A percentile compares a stretch with the other conserved stretches of the same genome.
These are phyloP conservation scores for Homalodisca vitripennis DNA, from an alignment of 1,140 invertebrate species.

Conservation along the genomic window DNA sequence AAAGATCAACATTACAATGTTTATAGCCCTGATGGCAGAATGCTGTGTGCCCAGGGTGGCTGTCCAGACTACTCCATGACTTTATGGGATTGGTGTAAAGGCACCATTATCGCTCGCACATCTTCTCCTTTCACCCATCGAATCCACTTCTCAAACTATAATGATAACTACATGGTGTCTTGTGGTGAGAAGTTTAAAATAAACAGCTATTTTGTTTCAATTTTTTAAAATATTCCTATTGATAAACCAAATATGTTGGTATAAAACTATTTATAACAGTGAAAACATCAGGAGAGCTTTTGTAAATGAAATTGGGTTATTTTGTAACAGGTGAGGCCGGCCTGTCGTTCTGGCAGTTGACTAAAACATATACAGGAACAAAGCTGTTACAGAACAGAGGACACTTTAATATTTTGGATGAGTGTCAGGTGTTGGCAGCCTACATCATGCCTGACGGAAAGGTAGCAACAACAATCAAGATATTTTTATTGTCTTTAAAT, in stretches of 20 bases:
- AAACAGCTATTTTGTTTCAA: too few species aligned
- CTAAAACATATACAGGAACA: constrained; percentile 80
- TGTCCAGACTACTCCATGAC: constrained; percentile 84
- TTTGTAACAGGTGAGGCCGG: constrained; percentile 57
- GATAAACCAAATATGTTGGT: too few species aligned
- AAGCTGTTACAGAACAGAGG: constrained; percentile 83
- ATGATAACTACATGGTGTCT: constrained; percentile 72
- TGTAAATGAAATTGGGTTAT: too few species aligned
- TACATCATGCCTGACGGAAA: constrained; percentile 80
- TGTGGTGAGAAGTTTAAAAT: constrained; percentile 53
- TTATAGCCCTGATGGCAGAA: constrained; percentile 69
- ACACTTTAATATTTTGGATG: constrained; percentile 84
- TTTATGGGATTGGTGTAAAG: constrained; percentile 82
- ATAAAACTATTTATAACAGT: too few species aligned
- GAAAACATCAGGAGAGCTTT: too few species aligned
- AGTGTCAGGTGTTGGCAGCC: constrained; percentile 80
- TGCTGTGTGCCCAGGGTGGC: constrained; percentile 79
- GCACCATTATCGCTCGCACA: constrained; percentile 72
- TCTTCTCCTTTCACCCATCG: constrained; percentile 74
- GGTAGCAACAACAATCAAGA: too few species aligned
- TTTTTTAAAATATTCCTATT: too few species aligned
- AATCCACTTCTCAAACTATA: constrained; percentile 74
- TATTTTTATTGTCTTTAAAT: too few species aligned
- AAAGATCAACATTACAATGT: too few species aligned
- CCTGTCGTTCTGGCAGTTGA: constrained; percentile 80